These are phyloP conservation scores for Holacanthus passer DNA, from an alignment of 2,113 vertebrate species.

Conservation along the genomic window DNA sequence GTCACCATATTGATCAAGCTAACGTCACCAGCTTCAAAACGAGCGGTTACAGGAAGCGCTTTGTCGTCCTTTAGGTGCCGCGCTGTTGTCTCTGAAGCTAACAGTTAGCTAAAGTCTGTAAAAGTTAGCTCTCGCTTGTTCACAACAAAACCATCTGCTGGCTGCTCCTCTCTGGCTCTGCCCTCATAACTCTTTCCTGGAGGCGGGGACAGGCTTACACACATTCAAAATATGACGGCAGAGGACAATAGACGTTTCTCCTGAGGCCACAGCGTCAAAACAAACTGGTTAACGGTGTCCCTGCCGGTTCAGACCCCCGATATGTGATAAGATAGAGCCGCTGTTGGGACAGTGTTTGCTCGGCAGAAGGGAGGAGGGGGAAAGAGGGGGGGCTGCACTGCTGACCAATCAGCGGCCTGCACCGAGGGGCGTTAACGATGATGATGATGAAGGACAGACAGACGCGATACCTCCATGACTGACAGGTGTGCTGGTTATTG, in stretches of 20 bases:
- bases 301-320: not conserved
- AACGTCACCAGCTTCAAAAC: not conserved
- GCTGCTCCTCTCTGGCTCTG: not conserved
- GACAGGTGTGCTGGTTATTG: too few relatives aligned
- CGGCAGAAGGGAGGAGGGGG: not conserved
- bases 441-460: too few relatives aligned
- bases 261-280: not conserved
- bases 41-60: not conserved
- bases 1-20: constrained; percentile 71
- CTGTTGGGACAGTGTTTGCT: not conserved
- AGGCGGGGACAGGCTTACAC: constrained; percentile 19
- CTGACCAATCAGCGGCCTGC: constrained; percentile 72
- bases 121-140: constrained; percentile 6
- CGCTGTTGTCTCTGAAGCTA: not conserved
- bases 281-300: not conserved
- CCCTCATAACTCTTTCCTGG: not conserved
- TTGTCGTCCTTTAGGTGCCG: fast-evolving
- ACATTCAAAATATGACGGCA: constrained; percentile 2
- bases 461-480: too few relatives aligned
- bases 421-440: constrained; percentile 65
- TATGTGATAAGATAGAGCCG: not conserved
- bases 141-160: not conserved
- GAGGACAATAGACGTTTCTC: not conserved
- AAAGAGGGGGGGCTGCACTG: not conserved
- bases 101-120: not conserved